Evolutionary conservation across 2,797 vertebrate species (phyloP).

Genomic region (Eremophila alpestris): DNA sequence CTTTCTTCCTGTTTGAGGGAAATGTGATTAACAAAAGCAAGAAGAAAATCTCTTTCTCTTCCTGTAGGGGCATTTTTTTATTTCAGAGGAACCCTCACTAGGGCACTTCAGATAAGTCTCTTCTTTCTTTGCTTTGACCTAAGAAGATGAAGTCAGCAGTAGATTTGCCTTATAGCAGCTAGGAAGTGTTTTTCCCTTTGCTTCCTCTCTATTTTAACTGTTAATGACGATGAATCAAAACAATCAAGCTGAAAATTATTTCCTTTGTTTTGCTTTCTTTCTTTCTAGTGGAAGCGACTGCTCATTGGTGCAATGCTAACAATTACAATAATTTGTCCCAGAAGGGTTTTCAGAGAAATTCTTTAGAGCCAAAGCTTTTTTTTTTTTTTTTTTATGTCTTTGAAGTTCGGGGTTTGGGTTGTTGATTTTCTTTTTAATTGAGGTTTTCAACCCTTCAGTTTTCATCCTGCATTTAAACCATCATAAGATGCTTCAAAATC

Average conservation of each 20-base stretch:
- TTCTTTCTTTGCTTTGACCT: background rate
- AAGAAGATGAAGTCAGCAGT: background rate
- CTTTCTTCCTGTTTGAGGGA: background rate
- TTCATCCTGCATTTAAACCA: background rate
- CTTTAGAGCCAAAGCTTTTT: background rate
- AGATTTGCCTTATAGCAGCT: background rate
- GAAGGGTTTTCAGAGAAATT: background rate
- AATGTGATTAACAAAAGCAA: background rate
- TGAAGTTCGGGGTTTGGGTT: background rate
- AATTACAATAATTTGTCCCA: slow-evolving; percentile 2
- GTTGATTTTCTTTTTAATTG: slow-evolving; percentile 57
- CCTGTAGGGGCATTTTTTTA: background rate
- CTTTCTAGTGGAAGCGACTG: background rate
- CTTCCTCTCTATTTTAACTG: background rate
- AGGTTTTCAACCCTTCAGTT: slow-evolving; percentile 35
- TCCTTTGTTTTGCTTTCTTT: slow-evolving; percentile 3
- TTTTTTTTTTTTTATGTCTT: slow-evolving; percentile 8
- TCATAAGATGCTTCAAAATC: background rate
- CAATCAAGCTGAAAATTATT: background rate
- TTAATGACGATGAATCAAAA: background rate
- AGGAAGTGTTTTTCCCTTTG: background rate
- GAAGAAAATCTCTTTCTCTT: background rate
- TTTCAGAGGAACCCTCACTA: background rate
- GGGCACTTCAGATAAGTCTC: background rate
- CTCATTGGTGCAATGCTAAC: background rate